Percentiles rank a stretch among this genome's conserved stretches.
These are phyloP conservation scores for Bovichtus diacanthus DNA, from an alignment of 2,797 vertebrate species.

Conservation along the genomic window DNA sequence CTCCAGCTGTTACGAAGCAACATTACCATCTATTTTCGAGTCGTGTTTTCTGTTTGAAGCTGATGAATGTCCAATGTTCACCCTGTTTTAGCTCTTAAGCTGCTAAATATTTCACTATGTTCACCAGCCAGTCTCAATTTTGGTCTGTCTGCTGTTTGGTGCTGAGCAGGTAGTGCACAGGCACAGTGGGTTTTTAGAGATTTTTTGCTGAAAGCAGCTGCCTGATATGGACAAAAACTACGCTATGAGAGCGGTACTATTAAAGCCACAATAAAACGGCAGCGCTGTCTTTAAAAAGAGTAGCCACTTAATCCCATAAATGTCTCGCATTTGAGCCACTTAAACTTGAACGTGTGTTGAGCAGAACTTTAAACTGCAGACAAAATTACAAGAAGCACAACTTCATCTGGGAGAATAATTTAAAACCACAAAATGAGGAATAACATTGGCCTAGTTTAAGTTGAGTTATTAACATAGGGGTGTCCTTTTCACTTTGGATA, in stretches of 20 bases:
- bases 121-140: neutral
- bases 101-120: neutral
- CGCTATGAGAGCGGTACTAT: neutral
- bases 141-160: no score
- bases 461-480: neutral
- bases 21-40: neutral
- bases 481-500: conserved; percentile 8
- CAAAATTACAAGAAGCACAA: neutral
- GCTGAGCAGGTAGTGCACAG: no score
- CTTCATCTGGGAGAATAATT: neutral
- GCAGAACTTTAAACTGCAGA: neutral
- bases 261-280: neutral
- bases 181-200: neutral
- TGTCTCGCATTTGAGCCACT: neutral
- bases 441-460: neutral
- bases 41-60: neutral
- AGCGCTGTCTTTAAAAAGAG: neutral
- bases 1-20: neutral
- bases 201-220: neutral
- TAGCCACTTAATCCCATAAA: neutral
- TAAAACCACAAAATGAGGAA: neutral
- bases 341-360: neutral
- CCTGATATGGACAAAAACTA: neutral
- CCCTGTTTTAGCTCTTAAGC: neutral
- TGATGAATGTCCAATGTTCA: neutral